Evolutionary conservation across 2,113 vertebrate genomes (phyloP), one percentile per base, ranked within the genome.

Genomic region (Zapornia atra): DNA sequence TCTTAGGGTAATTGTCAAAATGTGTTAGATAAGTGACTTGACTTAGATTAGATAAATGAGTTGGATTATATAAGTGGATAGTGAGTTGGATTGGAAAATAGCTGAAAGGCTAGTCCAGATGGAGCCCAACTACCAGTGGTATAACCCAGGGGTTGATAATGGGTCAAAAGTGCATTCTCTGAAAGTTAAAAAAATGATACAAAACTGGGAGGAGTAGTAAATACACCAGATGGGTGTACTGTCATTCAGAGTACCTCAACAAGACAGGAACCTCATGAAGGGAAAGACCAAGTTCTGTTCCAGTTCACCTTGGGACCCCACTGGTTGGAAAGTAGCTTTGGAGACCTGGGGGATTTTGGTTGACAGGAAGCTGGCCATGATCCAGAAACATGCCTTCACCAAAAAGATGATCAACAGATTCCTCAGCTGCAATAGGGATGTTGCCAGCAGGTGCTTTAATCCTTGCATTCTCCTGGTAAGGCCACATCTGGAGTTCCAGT

Each of bases 341-440:
- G 11, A 54, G 25, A 48, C 22, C 9, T 1, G 1, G 8, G 4
- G 1, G 1, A 3, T 42, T 7, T n/a, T 63, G 9, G 11, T 59
- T 9, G n/a, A 53, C 10, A 29, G 9, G 5, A 68, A 46, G 18
- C 11, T 80, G 42, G 38, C 8, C 10, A 33, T 6, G 24, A 57
- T 36, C 26, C 38, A 88, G 36, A 12, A 89, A 28, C 4, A 9
- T 40, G 11, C 5, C 31, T 15, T 54, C 12, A 25, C 14, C 13
- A 7, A 3, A 16, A 64, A 36, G 6, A 59, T 54, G 26, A 61
- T 28, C 22, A 75, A 38, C 20, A 75, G 2, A 2, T 6, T 59
- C 21, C 13, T 26, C 22, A 18, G 8, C 11, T 82, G 10, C 36
- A 15, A 40, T 14, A 19, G 9, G 10, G 68, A 56, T 14, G 5